Evolutionary conservation across 2,888 invertebrate species (phyloP), one percentile per base, ranked within the genome.

Genomic region (Notodonta dromedarius): DNA sequence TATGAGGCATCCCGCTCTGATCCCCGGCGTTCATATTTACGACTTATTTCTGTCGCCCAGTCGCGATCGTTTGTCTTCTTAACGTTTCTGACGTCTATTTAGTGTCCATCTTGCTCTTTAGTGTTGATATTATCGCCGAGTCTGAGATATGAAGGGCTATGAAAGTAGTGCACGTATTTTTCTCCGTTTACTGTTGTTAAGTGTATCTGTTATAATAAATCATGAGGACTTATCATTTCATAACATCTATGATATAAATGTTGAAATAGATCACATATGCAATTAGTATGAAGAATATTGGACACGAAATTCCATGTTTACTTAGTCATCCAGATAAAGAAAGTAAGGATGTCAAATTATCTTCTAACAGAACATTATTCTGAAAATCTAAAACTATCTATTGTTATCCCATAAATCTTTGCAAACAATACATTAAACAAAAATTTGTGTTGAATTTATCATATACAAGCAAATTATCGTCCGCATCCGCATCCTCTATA

Each of bases 61-160:
- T 59, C 52, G 60, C n/a, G 24, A 54, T 42, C 42, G 56, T 64
- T 58, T 56, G 58, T 68, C 58, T 67, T 69, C 8, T 35, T 32
- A 53, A 35, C 35, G 13, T 53, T 13, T 6, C 35, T 53, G 2
- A 35, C 13, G 53, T 53, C 13, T 53, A 35, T 53, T 53, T 35
- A 35, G 35, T 53, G 13, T 14, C 35, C 24, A 35, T 82, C 77
- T 67, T 51, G 61, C 64, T 61, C 63, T 61, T 58, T 46, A 46
- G n/a, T 46, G 46, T n/a, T 46, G 13, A n/a, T 4, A 46, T n/a
- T n/a, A 46, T 46, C n/a, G 46, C n/a, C 46, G 13, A n/a, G 13
- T 46, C 46, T 5, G 11, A 13, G 46, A 46, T 46, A 46, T 46
- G 5, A 46, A 46, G 46, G 46, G 46, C 46, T 46, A 5, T 46